phyloP scores from a whole-genome alignment of 2,113 vertebrate species.

The Todiramphus chloris region DNA sequence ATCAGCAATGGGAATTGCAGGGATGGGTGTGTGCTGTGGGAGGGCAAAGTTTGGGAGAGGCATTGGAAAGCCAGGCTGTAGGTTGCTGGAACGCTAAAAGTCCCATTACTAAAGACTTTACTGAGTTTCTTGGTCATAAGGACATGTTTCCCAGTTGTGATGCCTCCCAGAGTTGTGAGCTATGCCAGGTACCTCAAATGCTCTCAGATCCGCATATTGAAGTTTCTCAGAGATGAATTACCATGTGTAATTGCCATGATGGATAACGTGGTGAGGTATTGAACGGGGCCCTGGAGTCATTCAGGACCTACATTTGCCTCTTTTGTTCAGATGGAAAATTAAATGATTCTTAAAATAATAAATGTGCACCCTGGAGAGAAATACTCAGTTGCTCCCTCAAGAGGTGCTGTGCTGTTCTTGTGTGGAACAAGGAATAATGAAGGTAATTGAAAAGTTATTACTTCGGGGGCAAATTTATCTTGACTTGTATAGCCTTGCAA shows the following conservation, averaged over 20 bases:
- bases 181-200: neutral
- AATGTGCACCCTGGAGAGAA: conserved; percentile 63
- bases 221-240: conserved; percentile 47
- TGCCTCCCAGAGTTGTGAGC: neutral
- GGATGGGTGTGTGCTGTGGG: neutral
- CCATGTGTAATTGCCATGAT: conserved; percentile 37
- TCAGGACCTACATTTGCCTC: conserved; percentile 49
- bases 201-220: neutral
- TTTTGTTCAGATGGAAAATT: conserved; percentile 64
- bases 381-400: conserved; percentile 59
- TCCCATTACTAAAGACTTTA: neutral
- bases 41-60: neutral
- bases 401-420: conserved; percentile 36
- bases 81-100: neutral
- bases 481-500: conserved; percentile 11
- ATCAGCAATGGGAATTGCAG: neutral
- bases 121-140: neutral
- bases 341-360: conserved; percentile 72
- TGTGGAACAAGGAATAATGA: conserved; percentile 57
- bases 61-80: neutral
- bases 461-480: conserved; percentile 58
- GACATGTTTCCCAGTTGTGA: neutral
- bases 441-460: conserved; percentile 68
- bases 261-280: neutral
- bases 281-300: conserved; percentile 46